phyloP scores from a whole-genome alignment of 2,113 vertebrate genomes.

The Ellobius talpinus region DNA sequence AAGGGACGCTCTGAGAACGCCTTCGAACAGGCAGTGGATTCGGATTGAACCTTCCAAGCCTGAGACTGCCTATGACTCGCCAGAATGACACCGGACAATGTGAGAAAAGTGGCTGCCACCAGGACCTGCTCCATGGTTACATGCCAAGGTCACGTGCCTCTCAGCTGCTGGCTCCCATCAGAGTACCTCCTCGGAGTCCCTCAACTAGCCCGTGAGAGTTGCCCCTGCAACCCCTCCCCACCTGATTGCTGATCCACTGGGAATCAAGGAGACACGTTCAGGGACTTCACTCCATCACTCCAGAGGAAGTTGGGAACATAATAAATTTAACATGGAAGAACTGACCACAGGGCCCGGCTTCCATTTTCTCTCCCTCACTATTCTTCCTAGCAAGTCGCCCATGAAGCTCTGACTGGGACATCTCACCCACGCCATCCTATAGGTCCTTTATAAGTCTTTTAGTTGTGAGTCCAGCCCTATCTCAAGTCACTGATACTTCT shows the following conservation, averaged over 20 bases:
- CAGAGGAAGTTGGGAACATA: not conserved
- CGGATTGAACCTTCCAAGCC: slow-evolving; percentile 75
- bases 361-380: not conserved
- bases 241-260: not conserved
- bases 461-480: not conserved
- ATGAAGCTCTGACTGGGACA: not conserved
- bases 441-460: not conserved
- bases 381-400: not conserved
- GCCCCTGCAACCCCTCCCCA: not conserved
- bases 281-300: not conserved
- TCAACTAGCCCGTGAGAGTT: not conserved
- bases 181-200: not conserved
- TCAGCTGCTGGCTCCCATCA: not conserved
- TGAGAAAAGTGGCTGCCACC: not conserved
- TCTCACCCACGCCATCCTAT: not conserved
- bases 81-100: not conserved
- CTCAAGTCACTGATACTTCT: not conserved
- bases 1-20: slow-evolving; percentile 2
- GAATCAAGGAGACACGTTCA: not conserved
- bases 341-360: not conserved
- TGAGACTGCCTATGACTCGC: not conserved
- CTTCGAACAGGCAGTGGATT: slow-evolving; percentile 75
- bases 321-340: not conserved
- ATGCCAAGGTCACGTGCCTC: not conserved
- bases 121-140: not conserved